A percentile compares a stretch with the other conserved stretches of the same genome.
Conservation (phyloP, 2,113 vertebrate species). For the Nycticryphes semicollaris region DNA sequence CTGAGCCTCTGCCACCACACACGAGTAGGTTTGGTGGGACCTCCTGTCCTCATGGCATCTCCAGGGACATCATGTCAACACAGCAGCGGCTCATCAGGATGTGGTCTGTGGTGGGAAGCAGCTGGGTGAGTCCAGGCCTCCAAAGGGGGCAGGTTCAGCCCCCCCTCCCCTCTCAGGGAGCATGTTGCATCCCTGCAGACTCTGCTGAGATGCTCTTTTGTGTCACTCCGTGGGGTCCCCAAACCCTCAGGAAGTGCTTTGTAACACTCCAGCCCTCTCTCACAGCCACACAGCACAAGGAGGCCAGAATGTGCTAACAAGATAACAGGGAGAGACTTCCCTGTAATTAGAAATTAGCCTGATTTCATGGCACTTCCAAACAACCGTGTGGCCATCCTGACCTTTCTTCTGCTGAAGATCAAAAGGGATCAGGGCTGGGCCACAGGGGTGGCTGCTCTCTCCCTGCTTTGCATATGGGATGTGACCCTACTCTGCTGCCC, state of each 20-base stretch:
- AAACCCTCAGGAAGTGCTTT: not conserved
- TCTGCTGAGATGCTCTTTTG: not conserved
- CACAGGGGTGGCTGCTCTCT: not conserved
- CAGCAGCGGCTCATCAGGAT: not conserved
- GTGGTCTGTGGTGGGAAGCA: not conserved
- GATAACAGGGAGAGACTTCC: not conserved
- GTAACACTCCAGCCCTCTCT: not conserved
- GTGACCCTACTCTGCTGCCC: not conserved
- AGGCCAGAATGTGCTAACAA: not conserved
- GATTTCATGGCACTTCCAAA: not conserved
- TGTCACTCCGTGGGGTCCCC: not conserved
- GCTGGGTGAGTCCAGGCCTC: fast-evolving
- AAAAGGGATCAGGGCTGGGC: not conserved
- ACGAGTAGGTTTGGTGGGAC: not conserved
- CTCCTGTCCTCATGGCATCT: not conserved
- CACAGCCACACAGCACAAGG: fast-evolving
- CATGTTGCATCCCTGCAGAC: fast-evolving
- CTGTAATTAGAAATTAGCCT: not conserved
- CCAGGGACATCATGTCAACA: not conserved
- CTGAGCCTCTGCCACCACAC: not conserved
- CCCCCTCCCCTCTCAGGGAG: not conserved
- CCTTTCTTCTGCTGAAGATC: not conserved
- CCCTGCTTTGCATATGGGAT: fast-evolving
- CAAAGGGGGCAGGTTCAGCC: not conserved
- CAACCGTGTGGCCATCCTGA: not conserved